Conservation (phyloP, 2,113 vertebrate genomes). For the Halichoerus grypus region DNA sequence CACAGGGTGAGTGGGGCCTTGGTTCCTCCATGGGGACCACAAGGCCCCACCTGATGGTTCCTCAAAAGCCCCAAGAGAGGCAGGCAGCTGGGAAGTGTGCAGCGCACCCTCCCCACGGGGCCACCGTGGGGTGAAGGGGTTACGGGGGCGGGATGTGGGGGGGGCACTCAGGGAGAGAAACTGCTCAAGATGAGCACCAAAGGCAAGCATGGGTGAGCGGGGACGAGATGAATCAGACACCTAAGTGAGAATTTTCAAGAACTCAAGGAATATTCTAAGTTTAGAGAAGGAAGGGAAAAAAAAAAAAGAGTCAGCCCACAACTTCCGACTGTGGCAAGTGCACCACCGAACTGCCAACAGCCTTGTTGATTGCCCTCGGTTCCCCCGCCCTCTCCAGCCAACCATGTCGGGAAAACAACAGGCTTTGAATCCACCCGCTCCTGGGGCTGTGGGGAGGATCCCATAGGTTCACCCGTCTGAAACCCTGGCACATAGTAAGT, state of each 20-base stretch:
- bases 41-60: not conserved
- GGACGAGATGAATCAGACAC: conserved; percentile 41
- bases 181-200: not conserved
- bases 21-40: not conserved
- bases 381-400: not conserved
- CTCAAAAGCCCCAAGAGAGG: not conserved
- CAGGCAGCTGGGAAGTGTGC: not conserved
- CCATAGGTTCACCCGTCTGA: fast-evolving
- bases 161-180: not conserved
- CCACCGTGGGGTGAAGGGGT: fast-evolving
- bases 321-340: not conserved
- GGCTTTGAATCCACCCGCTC: not conserved
- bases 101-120: fast-evolving
- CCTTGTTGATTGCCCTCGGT: not conserved
- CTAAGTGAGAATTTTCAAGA: conserved; percentile 48
- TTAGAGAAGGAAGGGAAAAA: not conserved
- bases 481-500: not conserved
- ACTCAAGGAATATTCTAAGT: conserved; percentile 64
- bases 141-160: fast-evolving
- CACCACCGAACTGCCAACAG: not conserved
- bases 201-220: not conserved
- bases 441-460: not conserved
- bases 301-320: not conserved
- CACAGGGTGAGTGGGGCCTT: fast-evolving
- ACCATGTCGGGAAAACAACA: not conserved